Conservation (phyloP, 2,888 invertebrate species). For the Philopedon plagiatum region DNA sequence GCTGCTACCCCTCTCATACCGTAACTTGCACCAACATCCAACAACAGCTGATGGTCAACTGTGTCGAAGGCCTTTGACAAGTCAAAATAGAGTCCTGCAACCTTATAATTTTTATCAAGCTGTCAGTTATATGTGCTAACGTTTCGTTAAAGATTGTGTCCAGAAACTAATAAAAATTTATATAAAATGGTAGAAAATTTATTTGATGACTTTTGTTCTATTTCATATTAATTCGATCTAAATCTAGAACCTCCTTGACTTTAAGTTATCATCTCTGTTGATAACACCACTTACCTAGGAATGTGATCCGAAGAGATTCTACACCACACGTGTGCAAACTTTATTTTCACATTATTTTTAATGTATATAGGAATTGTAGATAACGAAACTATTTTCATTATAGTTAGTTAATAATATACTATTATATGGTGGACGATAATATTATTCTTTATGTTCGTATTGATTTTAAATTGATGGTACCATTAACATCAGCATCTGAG, state of each 20-base stretch:
- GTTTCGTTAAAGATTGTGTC: too few relatives aligned
- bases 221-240: too few relatives aligned
- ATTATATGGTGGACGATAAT: neutral
- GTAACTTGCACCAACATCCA: too few relatives aligned
- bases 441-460: neutral
- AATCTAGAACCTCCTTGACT: constrained; percentile 5
- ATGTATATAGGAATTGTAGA: neutral
- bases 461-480: neutral
- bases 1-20: too few relatives aligned
- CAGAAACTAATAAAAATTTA: too few relatives aligned
- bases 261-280: constrained; percentile 35
- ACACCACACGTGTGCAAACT: constrained; percentile 36
- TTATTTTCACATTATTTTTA: constrained; percentile 18
- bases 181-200: too few relatives aligned
- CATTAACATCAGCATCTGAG: neutral
- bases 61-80: too few relatives aligned
- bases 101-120: too few relatives aligned
- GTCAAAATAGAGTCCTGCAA: too few relatives aligned
- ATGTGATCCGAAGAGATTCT: constrained; percentile 45
- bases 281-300: constrained; percentile 44
- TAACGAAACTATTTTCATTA: constrained; percentile 3
- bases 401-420: neutral
- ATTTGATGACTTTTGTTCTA: too few relatives aligned
- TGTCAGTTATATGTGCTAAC: too few relatives aligned
- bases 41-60: too few relatives aligned